These are phyloP conservation scores for Lasioglossum vierecki DNA, from an alignment of 2,888 invertebrate species.

Conservation along the genomic window DNA sequence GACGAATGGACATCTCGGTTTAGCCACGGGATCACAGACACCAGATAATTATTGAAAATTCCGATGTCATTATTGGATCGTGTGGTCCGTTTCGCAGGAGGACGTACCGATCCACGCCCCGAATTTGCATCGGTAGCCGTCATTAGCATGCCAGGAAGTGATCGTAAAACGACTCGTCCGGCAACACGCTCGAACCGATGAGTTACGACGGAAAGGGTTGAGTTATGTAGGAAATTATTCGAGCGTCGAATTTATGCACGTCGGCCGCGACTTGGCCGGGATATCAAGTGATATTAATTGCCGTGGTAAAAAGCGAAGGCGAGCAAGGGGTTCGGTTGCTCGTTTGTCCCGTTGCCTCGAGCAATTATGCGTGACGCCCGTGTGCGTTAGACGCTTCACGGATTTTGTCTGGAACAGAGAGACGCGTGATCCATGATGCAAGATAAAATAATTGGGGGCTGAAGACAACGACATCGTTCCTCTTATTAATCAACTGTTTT, in stretches of 20 bases:
- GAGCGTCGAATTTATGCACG: slow-evolving; percentile 81
- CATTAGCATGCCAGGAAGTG: slow-evolving; percentile 75
- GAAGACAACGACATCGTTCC: neutral
- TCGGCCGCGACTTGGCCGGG: slow-evolving; percentile 63
- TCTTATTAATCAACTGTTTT: neutral
- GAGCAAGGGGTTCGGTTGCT: slow-evolving; percentile 23
- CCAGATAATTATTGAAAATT: too few relatives aligned
- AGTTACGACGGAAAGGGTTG: slow-evolving; percentile 83
- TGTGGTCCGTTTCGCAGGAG: too few relatives aligned
- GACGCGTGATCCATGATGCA: neutral
- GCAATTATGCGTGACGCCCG: slow-evolving; percentile 59
- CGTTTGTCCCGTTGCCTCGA: slow-evolving; percentile 52
- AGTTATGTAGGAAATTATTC: slow-evolving; percentile 83
- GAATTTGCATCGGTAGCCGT: slow-evolving; percentile 71
- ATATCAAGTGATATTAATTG: slow-evolving; percentile 73
- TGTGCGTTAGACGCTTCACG: slow-evolving; percentile 34
- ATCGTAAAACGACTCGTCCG: slow-evolving; percentile 64
- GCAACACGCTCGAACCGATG: slow-evolving; percentile 66
- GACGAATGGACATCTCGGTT: too few relatives aligned
- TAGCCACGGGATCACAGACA: too few relatives aligned
- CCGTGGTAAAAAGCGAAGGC: slow-evolving; percentile 65
- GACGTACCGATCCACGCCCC: slow-evolving; percentile 50
- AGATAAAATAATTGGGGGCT: neutral
- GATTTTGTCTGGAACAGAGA: neutral
- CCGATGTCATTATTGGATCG: too few relatives aligned